Evolutionary conservation across 2,797 vertebrate genomes (phyloP).

Genomic region (Simalia tracyae): DNA sequence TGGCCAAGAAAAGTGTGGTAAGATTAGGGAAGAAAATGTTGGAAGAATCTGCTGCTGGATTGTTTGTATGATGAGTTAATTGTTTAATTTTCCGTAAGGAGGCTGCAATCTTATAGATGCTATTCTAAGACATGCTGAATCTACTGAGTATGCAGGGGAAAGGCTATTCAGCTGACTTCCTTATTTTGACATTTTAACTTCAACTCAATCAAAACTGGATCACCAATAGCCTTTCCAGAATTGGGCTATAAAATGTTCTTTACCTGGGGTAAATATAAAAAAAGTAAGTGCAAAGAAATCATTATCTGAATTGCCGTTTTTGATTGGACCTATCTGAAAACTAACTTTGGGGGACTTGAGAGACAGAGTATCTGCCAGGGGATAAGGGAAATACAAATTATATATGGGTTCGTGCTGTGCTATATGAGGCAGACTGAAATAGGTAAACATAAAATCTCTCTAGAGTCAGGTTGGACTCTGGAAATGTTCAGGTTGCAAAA

Average conservation of each 20-base stretch:
- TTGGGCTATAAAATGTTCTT: neutral
- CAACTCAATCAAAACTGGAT: neutral
- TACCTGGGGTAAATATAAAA: neutral
- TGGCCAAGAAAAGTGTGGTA: neutral
- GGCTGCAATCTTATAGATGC: neutral
- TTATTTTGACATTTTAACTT: neutral
- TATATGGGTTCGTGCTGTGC: neutral
- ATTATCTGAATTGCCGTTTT: neutral
- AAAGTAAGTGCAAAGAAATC: neutral
- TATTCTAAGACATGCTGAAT: neutral
- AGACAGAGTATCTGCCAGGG: neutral
- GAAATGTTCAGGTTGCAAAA: neutral
- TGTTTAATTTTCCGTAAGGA: neutral
- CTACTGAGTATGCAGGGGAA: neutral
- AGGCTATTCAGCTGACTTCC: neutral
- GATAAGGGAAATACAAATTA: neutral
- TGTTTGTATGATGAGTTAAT: neutral
- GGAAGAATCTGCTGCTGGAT: neutral
- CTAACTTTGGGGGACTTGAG: neutral
- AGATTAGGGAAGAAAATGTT: neutral
- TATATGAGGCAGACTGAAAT: neutral
- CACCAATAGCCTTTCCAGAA: neutral
- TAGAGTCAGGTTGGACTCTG: neutral
- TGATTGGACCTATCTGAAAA: neutral
- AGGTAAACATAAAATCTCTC: neutral